phyloP scores from a whole-genome alignment of 2,888 invertebrate genomes.

The Habrosyne pyritoides region DNA sequence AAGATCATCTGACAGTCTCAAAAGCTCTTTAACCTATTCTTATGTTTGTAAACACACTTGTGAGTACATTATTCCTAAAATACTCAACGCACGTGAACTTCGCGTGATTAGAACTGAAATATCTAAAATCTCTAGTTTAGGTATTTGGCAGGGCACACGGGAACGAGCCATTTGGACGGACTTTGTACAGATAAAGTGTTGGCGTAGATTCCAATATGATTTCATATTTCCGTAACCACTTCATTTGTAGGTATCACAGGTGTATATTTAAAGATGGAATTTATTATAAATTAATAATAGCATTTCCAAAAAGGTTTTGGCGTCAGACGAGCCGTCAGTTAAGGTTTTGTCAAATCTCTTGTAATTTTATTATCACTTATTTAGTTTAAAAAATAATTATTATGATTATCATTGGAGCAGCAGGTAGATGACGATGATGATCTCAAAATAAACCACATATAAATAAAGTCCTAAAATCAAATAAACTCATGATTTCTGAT shows the following conservation, averaged over 20 bases:
- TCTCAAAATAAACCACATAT: no score
- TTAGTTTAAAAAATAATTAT: no score
- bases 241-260: background rate
- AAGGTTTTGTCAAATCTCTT: no score
- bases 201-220: conserved; percentile 1
- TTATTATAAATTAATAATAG: no score
- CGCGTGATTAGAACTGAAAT: conserved; percentile 37
- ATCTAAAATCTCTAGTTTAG: conserved; percentile 29
- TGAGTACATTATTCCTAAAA: conserved; percentile 7
- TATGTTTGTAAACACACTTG: conserved; percentile 1
- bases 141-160: conserved; percentile 39
- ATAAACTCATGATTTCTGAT: no score
- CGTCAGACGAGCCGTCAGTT: no score
- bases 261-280: no score
- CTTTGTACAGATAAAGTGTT: conserved; percentile 20
- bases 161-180: conserved; percentile 17
- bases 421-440: no score
- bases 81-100: conserved; percentile 22
- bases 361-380: no score
- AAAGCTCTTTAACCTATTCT: background rate
- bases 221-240: conserved; percentile 15
- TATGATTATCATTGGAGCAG: no score
- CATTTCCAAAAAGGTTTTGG: no score
- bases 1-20: background rate
- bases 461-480: no score